These are phyloP conservation scores for Allolobophora icterica DNA, from an alignment of 2,888 invertebrate species.

Conservation along the genomic window DNA sequence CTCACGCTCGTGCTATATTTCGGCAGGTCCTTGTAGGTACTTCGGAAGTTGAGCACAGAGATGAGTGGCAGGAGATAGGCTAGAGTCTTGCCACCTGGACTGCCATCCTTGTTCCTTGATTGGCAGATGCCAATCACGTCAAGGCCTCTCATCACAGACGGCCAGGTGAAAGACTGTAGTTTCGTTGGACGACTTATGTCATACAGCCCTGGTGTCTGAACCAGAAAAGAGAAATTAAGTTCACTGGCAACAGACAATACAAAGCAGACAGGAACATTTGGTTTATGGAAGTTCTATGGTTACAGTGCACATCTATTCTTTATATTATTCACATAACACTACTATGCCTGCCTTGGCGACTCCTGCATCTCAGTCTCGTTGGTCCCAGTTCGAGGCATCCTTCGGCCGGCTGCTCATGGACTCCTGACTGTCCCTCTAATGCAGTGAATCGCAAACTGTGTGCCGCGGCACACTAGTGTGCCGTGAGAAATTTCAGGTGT, in stretches of 20 bases:
- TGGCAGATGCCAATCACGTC: conserved; percentile 68
- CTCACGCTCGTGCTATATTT: conserved; percentile 51
- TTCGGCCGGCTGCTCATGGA: too few relatives aligned
- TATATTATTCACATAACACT: not conserved
- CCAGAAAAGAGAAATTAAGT: not conserved
- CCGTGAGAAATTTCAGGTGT: too few relatives aligned
- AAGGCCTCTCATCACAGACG: conserved; percentile 73
- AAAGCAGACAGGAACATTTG: not conserved
- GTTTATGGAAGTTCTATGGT: not conserved
- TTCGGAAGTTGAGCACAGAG: conserved; percentile 70
- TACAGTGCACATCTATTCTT: not conserved
- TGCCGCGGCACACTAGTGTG: too few relatives aligned
- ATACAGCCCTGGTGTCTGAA: not conserved
- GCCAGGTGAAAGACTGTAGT: conserved; percentile 77
- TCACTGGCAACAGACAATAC: not conserved
- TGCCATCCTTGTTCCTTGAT: conserved; percentile 19
- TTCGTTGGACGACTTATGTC: conserved; percentile 62
- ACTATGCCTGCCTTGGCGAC: too few relatives aligned
- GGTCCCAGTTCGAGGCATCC: too few relatives aligned
- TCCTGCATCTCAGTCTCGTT: too few relatives aligned
- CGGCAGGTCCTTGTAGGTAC: conserved; percentile 56
- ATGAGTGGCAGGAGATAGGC: conserved; percentile 76
- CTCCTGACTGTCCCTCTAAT: too few relatives aligned
- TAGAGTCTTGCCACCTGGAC: conserved; percentile 69
- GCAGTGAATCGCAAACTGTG: too few relatives aligned